Evolutionary conservation across 2,113 vertebrate species (phyloP).

Genomic region (Eptesicus fuscus): DNA sequence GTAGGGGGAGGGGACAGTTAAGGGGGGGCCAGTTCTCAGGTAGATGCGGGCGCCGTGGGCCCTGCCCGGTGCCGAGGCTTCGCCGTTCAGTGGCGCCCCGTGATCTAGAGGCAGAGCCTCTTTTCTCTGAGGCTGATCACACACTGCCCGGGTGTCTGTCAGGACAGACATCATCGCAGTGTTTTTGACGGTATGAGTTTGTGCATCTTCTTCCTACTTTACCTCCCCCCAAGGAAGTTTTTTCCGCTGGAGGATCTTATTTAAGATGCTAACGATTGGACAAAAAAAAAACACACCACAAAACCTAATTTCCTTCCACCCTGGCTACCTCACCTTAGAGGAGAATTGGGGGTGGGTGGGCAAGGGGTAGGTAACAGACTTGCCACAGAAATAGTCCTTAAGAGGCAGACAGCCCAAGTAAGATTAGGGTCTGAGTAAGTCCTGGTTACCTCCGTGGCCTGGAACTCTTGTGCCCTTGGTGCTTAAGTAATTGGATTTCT

Average conservation of each 20-base stretch:
- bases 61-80: neutral
- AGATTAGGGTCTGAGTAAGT: slow-evolving; percentile 52
- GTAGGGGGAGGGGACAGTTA: neutral
- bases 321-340: neutral
- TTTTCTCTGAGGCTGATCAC: neutral
- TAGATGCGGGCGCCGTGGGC: neutral
- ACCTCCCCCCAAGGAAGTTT: neutral
- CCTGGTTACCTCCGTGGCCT: slow-evolving; percentile 32
- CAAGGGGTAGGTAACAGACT: neutral
- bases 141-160: neutral
- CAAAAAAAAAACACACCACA: too few relatives aligned
- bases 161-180: neutral
- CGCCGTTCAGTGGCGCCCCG: neutral
- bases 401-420: neutral
- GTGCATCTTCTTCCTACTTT: neutral
- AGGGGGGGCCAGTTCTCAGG: neutral
- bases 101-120: neutral
- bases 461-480: slow-evolving; percentile 42
- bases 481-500: slow-evolving; percentile 73
- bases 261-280: slow-evolving; percentile 23
- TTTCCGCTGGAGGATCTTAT: neutral
- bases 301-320: neutral
- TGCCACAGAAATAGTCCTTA: slow-evolving; percentile 15
- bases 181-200: neutral
- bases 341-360: neutral